These are phyloP conservation scores for Podiceps cristatus DNA, from an alignment of 2,113 vertebrate genomes.

Conservation along the genomic window DNA sequence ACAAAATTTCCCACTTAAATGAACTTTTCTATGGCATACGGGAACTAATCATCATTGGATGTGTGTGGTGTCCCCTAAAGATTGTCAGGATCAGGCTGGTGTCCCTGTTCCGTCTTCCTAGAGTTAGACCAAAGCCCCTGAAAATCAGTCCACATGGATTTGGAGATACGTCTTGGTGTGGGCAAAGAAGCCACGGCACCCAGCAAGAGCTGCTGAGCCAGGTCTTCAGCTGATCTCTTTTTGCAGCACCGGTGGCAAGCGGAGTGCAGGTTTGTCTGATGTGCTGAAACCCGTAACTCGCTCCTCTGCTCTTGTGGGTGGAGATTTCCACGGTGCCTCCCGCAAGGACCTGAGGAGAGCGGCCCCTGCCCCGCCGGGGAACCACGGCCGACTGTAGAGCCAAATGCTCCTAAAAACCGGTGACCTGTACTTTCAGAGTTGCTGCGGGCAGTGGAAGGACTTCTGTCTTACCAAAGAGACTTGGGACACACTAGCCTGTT, in stretches of 20 bases:
- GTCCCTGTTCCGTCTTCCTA: not conserved
- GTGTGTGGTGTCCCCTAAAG: not conserved
- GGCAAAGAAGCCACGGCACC: not conserved
- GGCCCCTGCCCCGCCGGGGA: not conserved
- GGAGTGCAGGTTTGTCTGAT: not conserved
- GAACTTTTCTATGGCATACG: not conserved
- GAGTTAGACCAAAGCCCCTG: not conserved
- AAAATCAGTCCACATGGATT: not conserved
- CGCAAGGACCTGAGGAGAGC: not conserved
- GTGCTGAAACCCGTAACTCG: not conserved
- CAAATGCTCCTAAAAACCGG: not conserved
- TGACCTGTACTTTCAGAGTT: not conserved
- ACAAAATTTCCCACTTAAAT: not conserved
- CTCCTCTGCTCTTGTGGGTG: not conserved
- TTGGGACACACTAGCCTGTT: not conserved
- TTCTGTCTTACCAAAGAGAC: not conserved
- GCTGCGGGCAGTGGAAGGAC: not conserved
- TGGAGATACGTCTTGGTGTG: not conserved
- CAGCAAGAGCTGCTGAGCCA: not conserved
- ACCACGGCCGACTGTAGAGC: not conserved
- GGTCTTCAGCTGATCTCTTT: not conserved
- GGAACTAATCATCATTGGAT: not conserved
- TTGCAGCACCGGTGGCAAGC: not conserved
- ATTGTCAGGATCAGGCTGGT: not conserved
- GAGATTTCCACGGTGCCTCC: not conserved